Base-by-base conservation (phyloP, 2,113 vertebrate species). In the Brachyhypopomus gauderio region DNA sequence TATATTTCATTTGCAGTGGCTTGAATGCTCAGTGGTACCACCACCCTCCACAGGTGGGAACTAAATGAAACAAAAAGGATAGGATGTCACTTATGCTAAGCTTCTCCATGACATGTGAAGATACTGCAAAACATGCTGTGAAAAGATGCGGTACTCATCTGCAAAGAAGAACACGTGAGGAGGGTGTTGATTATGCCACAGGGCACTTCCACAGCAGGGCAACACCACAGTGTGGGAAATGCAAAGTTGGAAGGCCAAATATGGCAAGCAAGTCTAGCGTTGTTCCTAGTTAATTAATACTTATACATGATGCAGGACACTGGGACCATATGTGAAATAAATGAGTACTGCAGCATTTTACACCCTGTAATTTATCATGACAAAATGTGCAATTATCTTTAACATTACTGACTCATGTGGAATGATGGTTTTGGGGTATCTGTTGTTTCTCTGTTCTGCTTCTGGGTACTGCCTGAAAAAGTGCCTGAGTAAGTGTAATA, bases 1-100 rank as follows among this genome's bases (percentile, higher is more conserved):
- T 34, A 25, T 3, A 5, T 14, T 27, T 72, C 60, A 81, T 64
- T 48, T 70, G 63, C 34, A 75, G n/a, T 16, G 69, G 48, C 36
- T 55, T 69, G 23, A 69, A 23, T 76, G 36, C 30, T 67, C 16
- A 36, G n/a, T 36, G 4, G 27, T 20, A 36, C 19, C 17, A 8
- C 64, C 36, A 19, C 1, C 9, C 27, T 66, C 27, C 6, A 66
- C 17, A 5, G 3, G 1, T 34, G 3, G 41, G 16, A 30, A 19
- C 63, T 17, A 5, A 34, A 66, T 5, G 30, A 34, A 16, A 64
- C 1, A 64, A 30, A 27, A 30, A 27, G 25, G 14, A 66, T 27
- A 9, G 8, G 27, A 20, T 75, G 11, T 16, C 30, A 8, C 30
- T 59, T 22, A 59, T 16, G 30, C 20, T 75, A 11, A 38, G 11